phyloP scores from a whole-genome alignment of 1,140 invertebrate species.

The Polypedilum vanderplanki region DNA sequence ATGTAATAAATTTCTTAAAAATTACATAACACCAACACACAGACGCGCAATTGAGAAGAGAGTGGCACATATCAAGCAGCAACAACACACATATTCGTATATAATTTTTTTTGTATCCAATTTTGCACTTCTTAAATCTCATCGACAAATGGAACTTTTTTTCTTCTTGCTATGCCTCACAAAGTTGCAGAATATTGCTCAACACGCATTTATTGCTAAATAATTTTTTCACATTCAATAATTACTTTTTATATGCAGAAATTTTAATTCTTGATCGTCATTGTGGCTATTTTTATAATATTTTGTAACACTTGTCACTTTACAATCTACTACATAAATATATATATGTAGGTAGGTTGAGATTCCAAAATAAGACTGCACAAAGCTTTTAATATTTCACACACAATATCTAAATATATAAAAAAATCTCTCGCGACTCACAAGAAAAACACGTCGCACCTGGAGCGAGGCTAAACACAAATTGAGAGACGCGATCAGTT shows the following conservation, averaged over 20 bases:
- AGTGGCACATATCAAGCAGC: neutral
- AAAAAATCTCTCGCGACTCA: neutral
- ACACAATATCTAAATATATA: neutral
- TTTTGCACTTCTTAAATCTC: constrained; percentile 14
- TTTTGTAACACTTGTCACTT: constrained; percentile 25
- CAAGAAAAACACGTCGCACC: constrained; percentile 20
- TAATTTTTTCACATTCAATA: neutral
- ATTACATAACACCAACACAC: constrained; percentile 28
- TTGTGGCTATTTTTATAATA: constrained; percentile 20
- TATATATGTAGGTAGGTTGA: neutral
- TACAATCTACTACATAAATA: neutral
- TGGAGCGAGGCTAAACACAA: neutral
- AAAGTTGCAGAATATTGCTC: neutral
- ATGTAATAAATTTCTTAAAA: neutral
- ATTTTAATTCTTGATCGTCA: neutral
- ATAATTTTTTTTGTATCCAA: neutral
- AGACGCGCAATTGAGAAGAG: neutral
- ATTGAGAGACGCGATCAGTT: neutral
- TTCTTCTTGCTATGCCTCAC: neutral
- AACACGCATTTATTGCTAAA: neutral
- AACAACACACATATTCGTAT: neutral
- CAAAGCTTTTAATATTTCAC: neutral
- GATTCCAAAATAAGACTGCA: too few relatives aligned
- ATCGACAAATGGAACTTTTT: constrained; percentile 21
- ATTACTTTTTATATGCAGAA: neutral